Evolutionary conservation across 2,113 vertebrate genomes (phyloP), one percentile per base, ranked within the genome.

Genomic region (Oostethus manadensis): DNA sequence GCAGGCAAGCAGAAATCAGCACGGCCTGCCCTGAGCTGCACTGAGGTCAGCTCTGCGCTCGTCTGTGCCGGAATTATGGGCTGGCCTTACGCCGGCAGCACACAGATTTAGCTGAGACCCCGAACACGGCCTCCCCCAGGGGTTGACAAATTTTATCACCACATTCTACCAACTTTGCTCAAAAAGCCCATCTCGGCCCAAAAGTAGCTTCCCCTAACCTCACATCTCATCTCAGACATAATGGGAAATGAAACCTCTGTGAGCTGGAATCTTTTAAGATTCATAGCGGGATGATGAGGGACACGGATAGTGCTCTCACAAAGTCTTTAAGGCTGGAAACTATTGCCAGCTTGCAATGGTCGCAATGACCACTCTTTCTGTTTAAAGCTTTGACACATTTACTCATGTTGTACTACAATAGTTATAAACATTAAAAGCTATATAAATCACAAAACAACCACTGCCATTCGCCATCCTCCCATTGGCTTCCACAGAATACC

Each of bases 81-180:
- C 89, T 87, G 82, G 87, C 89, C 89, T 87, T 86, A 68, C 81
- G 91, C 90, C 89, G 76, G 82, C 89, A 88, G 92, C 89, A 40
- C 88, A 87, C 87, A 91, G 91, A 92, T 93, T 92, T 93, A 93
- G 89, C 80, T 63, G 76, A 90, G 92, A 94, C 93, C 91, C 86
- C 79, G 92, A 91, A 91, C 89, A 88, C 68, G 82, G 86, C 88
- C 90, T 92, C 89, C 86, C 88, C 61, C 58, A 89, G 76, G 88
- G 89, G 85, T 85, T 89, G 90, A 89, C 89, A 93, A 87, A 91
- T 93, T 91, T 91, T 92, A 91, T 89, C 88, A 88, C 88, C 84
- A 91, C 89, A 90, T 92, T 92, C 90, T 91, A 88, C 84, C 90
- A 89, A 89, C 87, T 91, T 92, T 89, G 59, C 74, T 66, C 51